Percentiles rank a stretch among this genome's conserved stretches.
These are phyloP conservation scores for Cylindroiulus punctatus DNA, from an alignment of 2,888 invertebrate genomes.

Conservation along the genomic window DNA sequence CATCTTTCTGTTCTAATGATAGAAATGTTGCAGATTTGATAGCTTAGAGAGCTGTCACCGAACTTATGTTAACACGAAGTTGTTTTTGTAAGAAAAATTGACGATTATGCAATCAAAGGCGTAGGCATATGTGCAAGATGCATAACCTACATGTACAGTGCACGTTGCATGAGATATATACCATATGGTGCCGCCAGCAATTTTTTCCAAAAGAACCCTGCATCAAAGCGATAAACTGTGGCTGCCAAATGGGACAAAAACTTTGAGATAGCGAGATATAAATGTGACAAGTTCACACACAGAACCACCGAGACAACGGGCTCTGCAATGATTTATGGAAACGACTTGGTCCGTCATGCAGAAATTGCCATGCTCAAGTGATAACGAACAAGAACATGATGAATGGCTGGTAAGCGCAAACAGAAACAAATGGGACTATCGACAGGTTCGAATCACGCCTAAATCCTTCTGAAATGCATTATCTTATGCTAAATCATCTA, in stretches of 20 bases:
- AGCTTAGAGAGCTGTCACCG: neutral
- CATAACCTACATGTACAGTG: too few species aligned
- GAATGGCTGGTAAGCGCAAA: neutral
- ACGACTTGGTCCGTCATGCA: neutral
- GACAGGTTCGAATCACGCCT: conserved; percentile 1
- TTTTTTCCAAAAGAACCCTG: neutral
- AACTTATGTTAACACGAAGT: neutral
- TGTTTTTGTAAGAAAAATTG: neutral
- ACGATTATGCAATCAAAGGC: neutral
- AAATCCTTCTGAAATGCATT: neutral
- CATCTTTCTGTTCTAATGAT: too few species aligned
- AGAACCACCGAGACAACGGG: neutral
- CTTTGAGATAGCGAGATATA: neutral
- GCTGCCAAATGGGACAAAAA: neutral
- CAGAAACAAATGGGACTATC: neutral
- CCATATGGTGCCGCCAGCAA: neutral
- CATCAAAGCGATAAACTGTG: neutral
- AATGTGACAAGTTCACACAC: neutral
- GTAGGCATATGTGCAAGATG: neutral
- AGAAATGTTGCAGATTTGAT: neutral
- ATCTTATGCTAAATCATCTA: neutral
- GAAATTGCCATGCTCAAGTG: neutral
- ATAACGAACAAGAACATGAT: conserved; percentile 2
- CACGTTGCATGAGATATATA: neutral
- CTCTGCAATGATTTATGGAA: neutral